Evolutionary conservation across 2,888 invertebrate species (phyloP).

Genomic region (Pammene aurita): DNA sequence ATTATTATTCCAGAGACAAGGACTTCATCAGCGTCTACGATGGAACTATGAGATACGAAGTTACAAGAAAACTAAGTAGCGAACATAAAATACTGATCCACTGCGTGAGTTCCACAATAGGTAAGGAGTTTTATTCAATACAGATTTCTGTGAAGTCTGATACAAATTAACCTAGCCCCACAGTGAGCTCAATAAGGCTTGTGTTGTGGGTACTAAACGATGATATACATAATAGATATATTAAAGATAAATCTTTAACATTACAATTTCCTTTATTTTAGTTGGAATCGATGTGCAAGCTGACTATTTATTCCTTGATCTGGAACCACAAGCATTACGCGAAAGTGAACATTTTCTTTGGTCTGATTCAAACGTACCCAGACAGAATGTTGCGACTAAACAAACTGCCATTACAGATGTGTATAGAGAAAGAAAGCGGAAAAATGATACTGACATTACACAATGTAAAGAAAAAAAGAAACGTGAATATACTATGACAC

Average conservation of each 20-base stretch:
- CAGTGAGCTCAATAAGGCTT: too few relatives aligned
- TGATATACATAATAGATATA: too few relatives aligned
- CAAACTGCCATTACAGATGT: conserved; percentile 59
- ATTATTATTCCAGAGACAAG: conserved; percentile 64
- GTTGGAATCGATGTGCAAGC: conserved; percentile 79
- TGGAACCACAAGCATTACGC: conserved; percentile 47
- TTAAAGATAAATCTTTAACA: not conserved
- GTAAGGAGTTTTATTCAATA: conserved; percentile 59
- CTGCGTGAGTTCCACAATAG: conserved; percentile 84
- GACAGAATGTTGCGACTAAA: conserved; percentile 46
- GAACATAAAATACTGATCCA: conserved; percentile 78
- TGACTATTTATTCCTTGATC: conserved; percentile 64
- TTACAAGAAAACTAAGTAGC: conserved; percentile 66
- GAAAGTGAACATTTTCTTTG: conserved; percentile 22
- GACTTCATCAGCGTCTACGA: conserved; percentile 73
- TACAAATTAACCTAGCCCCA: too few relatives aligned
- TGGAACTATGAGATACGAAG: conserved; percentile 67
- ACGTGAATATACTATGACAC: conserved; percentile 60
- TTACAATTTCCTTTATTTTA: conserved; percentile 48
- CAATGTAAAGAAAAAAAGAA: conserved; percentile 70
- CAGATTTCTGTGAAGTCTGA: too few relatives aligned
- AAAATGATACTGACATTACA: conserved; percentile 50
- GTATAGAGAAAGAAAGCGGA: conserved; percentile 67
- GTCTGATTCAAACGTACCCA: conserved; percentile 29
- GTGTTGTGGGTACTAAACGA: too few relatives aligned